Base-by-base conservation (phyloP, 2,888 invertebrate genomes). In the Brachynemurus nebulosus region DNA sequence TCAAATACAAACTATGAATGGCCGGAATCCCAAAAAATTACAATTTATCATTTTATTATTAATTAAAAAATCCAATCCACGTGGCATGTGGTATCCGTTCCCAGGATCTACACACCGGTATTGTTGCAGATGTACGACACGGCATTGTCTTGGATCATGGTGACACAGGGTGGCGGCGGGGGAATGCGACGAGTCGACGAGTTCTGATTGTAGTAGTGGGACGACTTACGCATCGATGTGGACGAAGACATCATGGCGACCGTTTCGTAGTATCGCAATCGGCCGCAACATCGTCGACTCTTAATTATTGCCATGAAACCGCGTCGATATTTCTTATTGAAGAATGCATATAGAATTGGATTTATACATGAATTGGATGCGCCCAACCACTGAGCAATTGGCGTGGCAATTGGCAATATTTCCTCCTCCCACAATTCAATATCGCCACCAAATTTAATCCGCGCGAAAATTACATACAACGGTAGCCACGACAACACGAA, bases 281-380 rank as follows among this genome's bases (percentile, higher is more conserved):
- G 74, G 23, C 86, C 86, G 59, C 89, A 90, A 63, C 89, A 90
- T 53, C 81, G 80, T 51, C 86, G 74, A 53, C 86, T 88, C 63
- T 85, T 83, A 36, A 90, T 72, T 50, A 91, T 88, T 14, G 88
- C 89, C 34, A 84, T 78, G 62, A 95, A 93, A 4, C 92, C 92
- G 47, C 83, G 77, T 11, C 92, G 72, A 64, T 86, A 95, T 63
- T 93, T 92, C 61, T 88, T 88, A 65, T 93, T 93, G 67, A 93
- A 91, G 67, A 91, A 92, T 2, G 91, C 90, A 63, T 93, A 92
- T 45, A 95, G 71, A 49, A 95, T 82, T 1, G 93, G 93, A 65
- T 95, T 95, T 58, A 93, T 91, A 71, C 92, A 92, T 16, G 90
- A 90, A 64, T 95, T 95, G 14, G 91, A 89, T 0, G 90, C 81